phyloP scores from a whole-genome alignment of 2,113 vertebrate species.

The Megaleporinus macrocephalus region DNA sequence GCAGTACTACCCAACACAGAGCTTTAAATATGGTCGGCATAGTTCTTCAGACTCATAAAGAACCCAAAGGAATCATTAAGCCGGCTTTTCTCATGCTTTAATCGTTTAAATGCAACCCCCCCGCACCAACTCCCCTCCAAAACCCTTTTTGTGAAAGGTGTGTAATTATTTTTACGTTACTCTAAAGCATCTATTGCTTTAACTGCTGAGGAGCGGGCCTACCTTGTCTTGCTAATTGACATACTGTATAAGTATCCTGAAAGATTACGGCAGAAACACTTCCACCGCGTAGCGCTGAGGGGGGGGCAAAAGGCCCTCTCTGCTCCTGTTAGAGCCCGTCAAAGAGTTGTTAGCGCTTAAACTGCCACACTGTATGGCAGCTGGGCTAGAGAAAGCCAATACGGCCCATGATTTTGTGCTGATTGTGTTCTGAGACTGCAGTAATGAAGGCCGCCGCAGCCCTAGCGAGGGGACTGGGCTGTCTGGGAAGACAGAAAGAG shows the following conservation, averaged over 20 bases:
- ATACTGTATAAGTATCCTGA: conserved; percentile 21
- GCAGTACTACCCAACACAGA: background rate
- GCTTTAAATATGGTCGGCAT: background rate
- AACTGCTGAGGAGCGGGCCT: background rate
- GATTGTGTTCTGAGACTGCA: conserved; percentile 72
- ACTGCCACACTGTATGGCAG: conserved; percentile 42
- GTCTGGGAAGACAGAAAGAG: conserved; percentile 75
- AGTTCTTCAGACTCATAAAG: background rate
- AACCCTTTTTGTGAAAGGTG: background rate
- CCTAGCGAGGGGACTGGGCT: conserved; percentile 58
- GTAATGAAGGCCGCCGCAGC: conserved; percentile 75
- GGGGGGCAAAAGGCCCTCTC: background rate
- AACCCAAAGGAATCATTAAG: background rate
- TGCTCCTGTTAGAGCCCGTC: conserved; percentile 11
- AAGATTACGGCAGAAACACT: conserved; percentile 13
- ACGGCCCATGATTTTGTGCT: conserved; percentile 69
- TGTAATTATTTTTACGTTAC: background rate
- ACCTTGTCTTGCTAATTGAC: conserved; percentile 29
- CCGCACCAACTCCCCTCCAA: background rate
- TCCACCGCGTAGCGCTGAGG: conserved; percentile 12
- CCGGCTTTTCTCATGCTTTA: background rate
- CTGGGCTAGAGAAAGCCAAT: conserved; percentile 47
- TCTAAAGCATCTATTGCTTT: background rate
- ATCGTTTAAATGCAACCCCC: background rate
- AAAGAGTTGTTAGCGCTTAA: conserved; percentile 43